These are phyloP conservation scores for Monodelphis domestica DNA, from an alignment of 2,797 vertebrate species.

Conservation along the genomic window DNA sequence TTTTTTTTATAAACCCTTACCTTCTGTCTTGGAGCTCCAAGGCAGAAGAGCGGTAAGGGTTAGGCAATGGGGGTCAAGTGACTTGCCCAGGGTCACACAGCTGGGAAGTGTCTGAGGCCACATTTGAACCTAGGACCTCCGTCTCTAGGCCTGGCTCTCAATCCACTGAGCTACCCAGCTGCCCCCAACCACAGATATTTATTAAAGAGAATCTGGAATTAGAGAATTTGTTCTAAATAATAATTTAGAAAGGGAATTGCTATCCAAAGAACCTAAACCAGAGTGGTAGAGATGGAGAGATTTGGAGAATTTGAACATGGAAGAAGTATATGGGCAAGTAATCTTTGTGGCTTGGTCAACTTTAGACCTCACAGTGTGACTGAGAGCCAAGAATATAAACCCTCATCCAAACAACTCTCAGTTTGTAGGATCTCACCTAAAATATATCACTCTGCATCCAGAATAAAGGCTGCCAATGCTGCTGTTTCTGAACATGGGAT, in stretches of 20 bases:
- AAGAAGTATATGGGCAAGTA: not conserved
- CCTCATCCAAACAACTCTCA: rapidly evolving
- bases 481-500: conserved; percentile 55
- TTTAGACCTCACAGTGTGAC: not conserved
- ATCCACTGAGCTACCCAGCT: too few relatives aligned
- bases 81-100: too few relatives aligned
- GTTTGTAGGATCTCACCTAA: conserved; percentile 67
- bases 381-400: not conserved
- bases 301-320: not conserved
- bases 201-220: not conserved
- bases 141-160: too few relatives aligned
- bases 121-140: too few relatives aligned
- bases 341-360: not conserved
- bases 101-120: too few relatives aligned
- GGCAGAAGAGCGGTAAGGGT: too few relatives aligned
- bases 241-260: not conserved
- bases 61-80: too few relatives aligned
- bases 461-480: conserved; percentile 22
- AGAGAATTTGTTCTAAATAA: not conserved
- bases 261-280: not conserved
- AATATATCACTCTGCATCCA: conserved; percentile 50
- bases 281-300: not conserved
- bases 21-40: too few relatives aligned
- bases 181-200: not conserved
- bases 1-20: too few relatives aligned